Percentiles rank a stretch among this genome's conserved stretches.
Conservation (phyloP, 2,888 invertebrate genomes). For the Thera britannica region DNA sequence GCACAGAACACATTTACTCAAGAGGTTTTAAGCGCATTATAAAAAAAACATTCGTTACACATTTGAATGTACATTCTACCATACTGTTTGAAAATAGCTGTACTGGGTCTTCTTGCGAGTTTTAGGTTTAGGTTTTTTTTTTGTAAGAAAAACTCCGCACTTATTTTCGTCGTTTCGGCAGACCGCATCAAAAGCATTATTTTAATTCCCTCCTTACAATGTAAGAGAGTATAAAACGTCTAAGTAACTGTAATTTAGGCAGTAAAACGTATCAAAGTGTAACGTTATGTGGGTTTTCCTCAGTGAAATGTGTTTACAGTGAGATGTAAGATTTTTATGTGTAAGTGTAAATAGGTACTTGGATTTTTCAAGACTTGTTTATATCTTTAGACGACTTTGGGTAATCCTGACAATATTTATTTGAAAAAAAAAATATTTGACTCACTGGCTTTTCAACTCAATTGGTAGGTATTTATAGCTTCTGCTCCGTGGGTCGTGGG, state of each 20-base stretch:
- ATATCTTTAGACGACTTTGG: not conserved
- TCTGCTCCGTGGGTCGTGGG: no score
- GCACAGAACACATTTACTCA: no score
- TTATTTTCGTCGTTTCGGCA: slow-evolving; percentile 55
- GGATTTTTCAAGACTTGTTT: not conserved
- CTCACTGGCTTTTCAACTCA: no score
- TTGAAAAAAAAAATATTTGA: no score
- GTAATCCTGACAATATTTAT: not conserved
- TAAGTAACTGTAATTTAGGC: slow-evolving; percentile 35
- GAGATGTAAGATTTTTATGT: slow-evolving; percentile 11
- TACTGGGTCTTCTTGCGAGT: no score
- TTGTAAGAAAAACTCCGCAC: slow-evolving; percentile 24
- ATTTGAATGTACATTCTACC: no score
- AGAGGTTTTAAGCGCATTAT: no score
- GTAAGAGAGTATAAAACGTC: slow-evolving; percentile 31
- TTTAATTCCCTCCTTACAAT: slow-evolving; percentile 52
- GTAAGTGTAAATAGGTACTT: slow-evolving; percentile 4
- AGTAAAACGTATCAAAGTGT: slow-evolving; percentile 38
- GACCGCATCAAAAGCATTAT: slow-evolving; percentile 49
- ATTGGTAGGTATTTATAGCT: no score
- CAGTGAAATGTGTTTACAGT: slow-evolving; percentile 24
- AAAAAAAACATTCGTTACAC: no score
- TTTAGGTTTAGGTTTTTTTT: no score
- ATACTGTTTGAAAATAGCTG: no score
- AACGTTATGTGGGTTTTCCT: slow-evolving; percentile 23